Base-by-base conservation (phyloP, 2,888 invertebrate genomes). In the Hydropsyche betteni region DNA sequence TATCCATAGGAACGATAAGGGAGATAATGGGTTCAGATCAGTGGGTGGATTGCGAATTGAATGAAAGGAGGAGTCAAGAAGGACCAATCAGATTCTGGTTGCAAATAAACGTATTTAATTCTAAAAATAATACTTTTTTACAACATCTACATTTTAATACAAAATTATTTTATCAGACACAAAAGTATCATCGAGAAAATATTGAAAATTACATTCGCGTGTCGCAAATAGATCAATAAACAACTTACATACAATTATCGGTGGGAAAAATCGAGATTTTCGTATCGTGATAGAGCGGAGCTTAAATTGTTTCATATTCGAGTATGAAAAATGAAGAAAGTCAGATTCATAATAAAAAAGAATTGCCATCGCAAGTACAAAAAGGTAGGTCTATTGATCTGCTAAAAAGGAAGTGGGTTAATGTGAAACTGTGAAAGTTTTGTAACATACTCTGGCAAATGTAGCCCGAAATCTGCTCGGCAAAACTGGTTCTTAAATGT, bases 1-100 rank as follows among this genome's bases (percentile, higher is more conserved):
- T 76, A 72, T 75, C 52, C 73, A 73, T 73, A 44, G 75, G 51
- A 74, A 78, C 76, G 36, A 36, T 64, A n/a, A 36, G 64, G 76
- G 64, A 71, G 50, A 36, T 33, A 50, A 52, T 64, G 75, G 76
- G 78, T 71, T 52, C 34, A 34, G 52, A 52, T 68, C 24, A 68
- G 64, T 36, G 36, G 61, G 61, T 55, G 58, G 72, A 16, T 72
- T 50, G 72, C 72, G 44, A 72, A 72, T 58, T n/a, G 24, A 33
- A 53, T 16, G 52, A 52, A 52, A 70, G 70, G 70, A 70, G 70
- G 70, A 61, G 72, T 58, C 38, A 3, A 16, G 12, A 58, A 33
- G 55, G 38, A 58, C 78, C 78, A 78, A 78, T 78, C 52, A 55
- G 53, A 61, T 10, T 55, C 12, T 24, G 55, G 55, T 12, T 55